Base-by-base conservation (phyloP, 2,888 invertebrate genomes). In the Steinernema carpocapsae region DNA sequence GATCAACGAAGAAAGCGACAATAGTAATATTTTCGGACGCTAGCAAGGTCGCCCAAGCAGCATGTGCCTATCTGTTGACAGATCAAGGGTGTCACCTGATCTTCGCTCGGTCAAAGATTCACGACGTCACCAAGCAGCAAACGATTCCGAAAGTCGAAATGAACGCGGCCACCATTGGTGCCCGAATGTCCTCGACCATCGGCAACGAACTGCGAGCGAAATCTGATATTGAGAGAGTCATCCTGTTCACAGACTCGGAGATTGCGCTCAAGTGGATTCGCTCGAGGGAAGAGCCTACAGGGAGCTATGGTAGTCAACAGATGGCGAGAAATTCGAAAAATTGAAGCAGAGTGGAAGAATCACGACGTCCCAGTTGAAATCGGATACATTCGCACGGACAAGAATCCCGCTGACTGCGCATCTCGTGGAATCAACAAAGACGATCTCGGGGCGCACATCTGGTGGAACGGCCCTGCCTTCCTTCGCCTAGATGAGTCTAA, bases 181-280 rank as follows among this genome's bases (percentile, higher is more conserved):
- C 37, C 14, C 70, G 56, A 22, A 29, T 72, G n/a, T n/a, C 43
- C 14, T 2, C 3, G 1, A 22, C 72, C 4, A 29, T 59, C 37
- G 10, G 42, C n/a, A 1, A 10, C 48, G 56, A 32, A n/a, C 29
- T n/a, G 17, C 26, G 6, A 37, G n/a, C 14, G 12, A 43, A 43
- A 70, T 12, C 7, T 7, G 14, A 17, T 10, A 10, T 6, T 1
- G n/a, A n/a, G 1, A 14, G 37, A 12, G 59, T 56, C 42, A 52
- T 56, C 3, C 2, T 59, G 29, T 70, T 64, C 29, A 19, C 72
- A 26, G 72, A 72, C 32, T 72, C 72, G n/a, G 32, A 19, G 19
- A 72, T 72, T 7, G 51, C 72, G 14, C 56, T 72, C 12, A 26
- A 71, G 37, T 56, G 56, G 72, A 71, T 72, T 7, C 64, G 14